A percentile compares a stretch with the other conserved stretches of the same genome.
Evolutionary conservation across 2,888 invertebrate genomes (phyloP).

Genomic region (Eupithecia inturbata): DNA sequence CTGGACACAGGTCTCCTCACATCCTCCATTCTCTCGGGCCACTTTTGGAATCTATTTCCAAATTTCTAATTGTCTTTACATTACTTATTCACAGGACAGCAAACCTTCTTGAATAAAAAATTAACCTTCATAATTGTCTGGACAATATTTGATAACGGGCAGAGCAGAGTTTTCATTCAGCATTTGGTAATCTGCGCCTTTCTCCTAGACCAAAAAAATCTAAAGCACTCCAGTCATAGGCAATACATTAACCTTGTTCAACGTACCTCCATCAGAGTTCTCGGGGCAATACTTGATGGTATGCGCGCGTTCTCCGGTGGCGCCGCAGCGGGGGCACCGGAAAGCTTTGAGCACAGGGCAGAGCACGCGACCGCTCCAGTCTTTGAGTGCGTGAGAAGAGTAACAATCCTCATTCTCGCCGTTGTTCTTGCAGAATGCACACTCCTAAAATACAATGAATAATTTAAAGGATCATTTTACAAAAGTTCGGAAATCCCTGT

Average conservation of each 20-base stretch:
- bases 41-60: background rate
- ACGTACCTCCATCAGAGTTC: constrained; percentile 56
- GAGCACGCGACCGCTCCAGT: constrained; percentile 85
- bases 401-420: constrained; percentile 87
- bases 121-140: background rate
- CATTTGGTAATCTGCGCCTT: background rate
- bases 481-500: background rate
- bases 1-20: background rate
- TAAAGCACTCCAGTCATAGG: background rate
- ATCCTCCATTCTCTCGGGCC: background rate
- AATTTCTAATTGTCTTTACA: background rate
- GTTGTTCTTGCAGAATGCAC: constrained; percentile 75
- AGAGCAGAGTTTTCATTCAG: background rate
- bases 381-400: constrained; percentile 87
- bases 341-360: constrained; percentile 90
- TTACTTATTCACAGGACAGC: background rate
- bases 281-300: constrained; percentile 80
- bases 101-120: background rate
- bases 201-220: background rate
- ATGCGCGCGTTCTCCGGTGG: constrained; percentile 89
- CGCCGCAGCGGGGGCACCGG: constrained; percentile 88
- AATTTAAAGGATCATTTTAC: background rate
- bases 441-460: constrained; percentile 68
- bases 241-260: background rate
- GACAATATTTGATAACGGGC: background rate